Evolutionary conservation across 1,140 invertebrate species (phyloP).

Genomic region (Rhopalosiphum maidis): DNA sequence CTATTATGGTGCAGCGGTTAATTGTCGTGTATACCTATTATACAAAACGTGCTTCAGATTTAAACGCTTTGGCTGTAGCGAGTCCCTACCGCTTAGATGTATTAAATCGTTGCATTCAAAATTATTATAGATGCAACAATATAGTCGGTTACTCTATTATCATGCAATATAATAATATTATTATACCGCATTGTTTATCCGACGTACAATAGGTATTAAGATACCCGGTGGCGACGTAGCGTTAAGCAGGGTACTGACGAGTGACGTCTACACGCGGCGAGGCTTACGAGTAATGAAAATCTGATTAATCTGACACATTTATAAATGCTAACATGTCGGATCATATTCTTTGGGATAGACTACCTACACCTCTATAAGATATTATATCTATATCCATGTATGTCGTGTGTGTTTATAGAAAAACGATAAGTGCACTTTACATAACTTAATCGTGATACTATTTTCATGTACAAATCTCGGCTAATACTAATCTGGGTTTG

Average conservation of each 20-base stretch:
- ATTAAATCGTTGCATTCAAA: background rate
- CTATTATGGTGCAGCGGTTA: background rate
- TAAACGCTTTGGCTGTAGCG: background rate
- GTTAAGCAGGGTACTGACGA: too few species aligned
- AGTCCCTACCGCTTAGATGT: background rate
- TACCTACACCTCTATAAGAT: background rate
- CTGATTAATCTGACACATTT: background rate
- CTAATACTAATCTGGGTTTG: too few species aligned
- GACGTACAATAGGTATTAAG: background rate
- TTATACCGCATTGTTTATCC: background rate
- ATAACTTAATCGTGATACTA: too few species aligned
- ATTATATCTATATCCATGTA: background rate
- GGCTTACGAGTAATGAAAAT: background rate
- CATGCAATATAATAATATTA: background rate
- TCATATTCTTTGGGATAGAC: background rate
- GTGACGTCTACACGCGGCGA: background rate
- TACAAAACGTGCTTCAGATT: background rate
- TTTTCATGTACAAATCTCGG: too few species aligned
- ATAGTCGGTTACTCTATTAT: background rate
- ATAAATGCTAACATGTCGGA: background rate
- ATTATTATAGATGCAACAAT: background rate
- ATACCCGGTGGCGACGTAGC: background rate
- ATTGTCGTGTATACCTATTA: background rate
- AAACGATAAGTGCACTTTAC: too few species aligned
- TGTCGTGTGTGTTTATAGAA: too few species aligned